These are phyloP conservation scores for Psettodes erumei DNA, from an alignment of 2,113 vertebrate species.

Conservation along the genomic window DNA sequence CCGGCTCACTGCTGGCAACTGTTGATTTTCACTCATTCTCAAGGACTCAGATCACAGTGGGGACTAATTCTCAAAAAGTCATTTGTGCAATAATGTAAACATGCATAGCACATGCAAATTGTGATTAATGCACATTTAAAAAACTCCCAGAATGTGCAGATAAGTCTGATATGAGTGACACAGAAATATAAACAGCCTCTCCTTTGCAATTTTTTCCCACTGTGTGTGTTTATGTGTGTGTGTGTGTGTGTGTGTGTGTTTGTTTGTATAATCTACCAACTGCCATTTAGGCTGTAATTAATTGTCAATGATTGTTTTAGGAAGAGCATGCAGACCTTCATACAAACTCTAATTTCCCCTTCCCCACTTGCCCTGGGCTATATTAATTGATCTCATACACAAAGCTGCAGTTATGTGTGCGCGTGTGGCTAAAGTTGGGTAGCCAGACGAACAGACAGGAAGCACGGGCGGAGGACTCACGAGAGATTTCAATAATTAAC, in stretches of 20 bases:
- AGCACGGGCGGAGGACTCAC: slow-evolving; percentile 10
- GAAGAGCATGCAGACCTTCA: slow-evolving; percentile 48
- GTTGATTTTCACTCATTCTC: too few relatives aligned
- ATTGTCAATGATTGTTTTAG: slow-evolving; percentile 52
- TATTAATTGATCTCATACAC: slow-evolving; percentile 43
- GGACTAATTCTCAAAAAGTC: too few relatives aligned
- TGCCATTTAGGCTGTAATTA: slow-evolving; percentile 48
- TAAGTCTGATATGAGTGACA: not conserved
- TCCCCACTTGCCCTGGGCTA: slow-evolving; percentile 29
- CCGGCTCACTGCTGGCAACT: not conserved
- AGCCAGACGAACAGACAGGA: slow-evolving; percentile 28
- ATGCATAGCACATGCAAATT: not conserved
- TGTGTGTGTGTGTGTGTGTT: not conserved
- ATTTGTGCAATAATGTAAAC: not conserved
- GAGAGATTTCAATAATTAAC: slow-evolving; percentile 61
- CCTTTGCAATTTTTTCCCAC: not conserved
- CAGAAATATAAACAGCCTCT: not conserved
- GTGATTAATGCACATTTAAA: not conserved
- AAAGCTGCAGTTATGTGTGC: slow-evolving; percentile 11
- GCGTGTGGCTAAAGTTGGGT: slow-evolving; percentile 10
- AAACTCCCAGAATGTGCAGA: not conserved
- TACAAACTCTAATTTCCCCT: slow-evolving; percentile 41
- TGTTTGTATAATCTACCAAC: slow-evolving; percentile 15
- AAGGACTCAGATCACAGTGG: too few relatives aligned
- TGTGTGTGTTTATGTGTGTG: not conserved